Evolutionary conservation across 2,888 invertebrate species (phyloP).

Genomic region (Tetanocera ferruginea): DNA sequence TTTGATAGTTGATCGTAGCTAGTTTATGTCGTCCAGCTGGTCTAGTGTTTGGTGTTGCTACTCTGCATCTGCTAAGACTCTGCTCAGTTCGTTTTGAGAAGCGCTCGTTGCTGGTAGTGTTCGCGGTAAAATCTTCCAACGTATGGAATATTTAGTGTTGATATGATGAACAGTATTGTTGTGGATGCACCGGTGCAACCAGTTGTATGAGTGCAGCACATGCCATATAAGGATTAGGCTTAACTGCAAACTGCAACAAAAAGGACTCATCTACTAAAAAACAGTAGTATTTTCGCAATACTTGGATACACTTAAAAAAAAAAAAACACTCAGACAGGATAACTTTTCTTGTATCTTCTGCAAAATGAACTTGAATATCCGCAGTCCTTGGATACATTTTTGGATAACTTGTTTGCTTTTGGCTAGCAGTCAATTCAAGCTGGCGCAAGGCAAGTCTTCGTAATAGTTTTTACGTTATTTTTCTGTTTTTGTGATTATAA

Average conservation of each 20-base stretch:
- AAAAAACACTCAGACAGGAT: not conserved
- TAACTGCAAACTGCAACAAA: not conserved
- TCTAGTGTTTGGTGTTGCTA: conserved; percentile 37
- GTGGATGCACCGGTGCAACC: conserved; percentile 26
- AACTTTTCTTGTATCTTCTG: not conserved
- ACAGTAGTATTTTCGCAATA: no score
- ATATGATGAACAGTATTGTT: not conserved
- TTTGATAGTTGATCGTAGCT: not conserved
- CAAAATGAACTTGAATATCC: conserved; percentile 8
- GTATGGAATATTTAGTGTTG: not conserved
- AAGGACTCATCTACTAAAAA: not conserved
- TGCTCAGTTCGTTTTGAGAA: conserved; percentile 60
- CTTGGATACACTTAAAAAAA: no score
- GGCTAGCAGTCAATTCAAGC: conserved; percentile 10
- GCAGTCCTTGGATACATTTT: conserved; percentile 1
- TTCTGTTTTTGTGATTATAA: not conserved
- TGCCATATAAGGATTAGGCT: conserved; percentile 5
- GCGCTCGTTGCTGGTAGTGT: conserved; percentile 59
- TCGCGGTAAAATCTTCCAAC: conserved; percentile 35
- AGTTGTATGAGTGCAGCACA: conserved; percentile 15
- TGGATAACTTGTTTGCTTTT: conserved; percentile 14
- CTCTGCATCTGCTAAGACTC: conserved; percentile 40
- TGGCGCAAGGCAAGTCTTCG: conserved; percentile 36
- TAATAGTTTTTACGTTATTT: conserved; percentile 1
- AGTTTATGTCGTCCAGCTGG: conserved; percentile 11